Percentiles rank a stretch among this genome's conserved stretches.
Conservation (phyloP, 1,140 invertebrate genomes). For the Venustaconcha ellipsiformis region DNA sequence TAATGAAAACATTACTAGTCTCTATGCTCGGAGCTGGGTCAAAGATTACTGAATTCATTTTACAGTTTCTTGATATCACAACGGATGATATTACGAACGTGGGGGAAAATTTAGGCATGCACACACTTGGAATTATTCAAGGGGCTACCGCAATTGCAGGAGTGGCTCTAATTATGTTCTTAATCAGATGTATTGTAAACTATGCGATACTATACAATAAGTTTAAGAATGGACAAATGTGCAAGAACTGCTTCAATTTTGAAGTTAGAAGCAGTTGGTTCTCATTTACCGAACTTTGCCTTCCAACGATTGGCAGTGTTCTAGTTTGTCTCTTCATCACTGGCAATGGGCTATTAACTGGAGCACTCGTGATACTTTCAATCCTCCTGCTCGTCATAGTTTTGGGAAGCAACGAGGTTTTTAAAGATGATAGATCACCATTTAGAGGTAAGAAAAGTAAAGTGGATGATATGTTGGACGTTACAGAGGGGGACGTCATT, state of each 20-base stretch:
- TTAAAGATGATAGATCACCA: constrained; percentile 2
- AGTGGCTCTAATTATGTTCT: background rate
- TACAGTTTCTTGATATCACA: background rate
- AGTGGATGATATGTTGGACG: background rate
- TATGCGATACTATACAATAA: constrained; percentile 2
- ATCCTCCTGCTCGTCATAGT: background rate
- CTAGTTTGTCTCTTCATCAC: background rate
- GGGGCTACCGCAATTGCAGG: constrained; percentile 3
- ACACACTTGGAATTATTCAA: constrained; percentile 2
- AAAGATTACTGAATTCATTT: constrained; percentile 2
- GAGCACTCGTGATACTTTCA: background rate
- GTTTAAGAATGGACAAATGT: background rate
- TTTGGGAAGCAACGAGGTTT: background rate
- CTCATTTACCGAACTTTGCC: constrained; percentile 4
- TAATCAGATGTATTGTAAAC: background rate
- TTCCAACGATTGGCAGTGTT: background rate
- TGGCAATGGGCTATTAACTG: background rate
- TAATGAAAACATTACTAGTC: background rate
- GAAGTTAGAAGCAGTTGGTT: constrained; percentile 6
- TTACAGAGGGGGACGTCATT: constrained; percentile 13
- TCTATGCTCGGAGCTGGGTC: background rate
- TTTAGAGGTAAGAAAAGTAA: constrained; percentile 3
- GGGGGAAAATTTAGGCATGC: background rate
- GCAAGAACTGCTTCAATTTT: constrained; percentile 7
- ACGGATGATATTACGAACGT: constrained; percentile 8